Base-by-base conservation (phyloP, 2,797 vertebrate genomes). In the Cyclura pinguis region DNA sequence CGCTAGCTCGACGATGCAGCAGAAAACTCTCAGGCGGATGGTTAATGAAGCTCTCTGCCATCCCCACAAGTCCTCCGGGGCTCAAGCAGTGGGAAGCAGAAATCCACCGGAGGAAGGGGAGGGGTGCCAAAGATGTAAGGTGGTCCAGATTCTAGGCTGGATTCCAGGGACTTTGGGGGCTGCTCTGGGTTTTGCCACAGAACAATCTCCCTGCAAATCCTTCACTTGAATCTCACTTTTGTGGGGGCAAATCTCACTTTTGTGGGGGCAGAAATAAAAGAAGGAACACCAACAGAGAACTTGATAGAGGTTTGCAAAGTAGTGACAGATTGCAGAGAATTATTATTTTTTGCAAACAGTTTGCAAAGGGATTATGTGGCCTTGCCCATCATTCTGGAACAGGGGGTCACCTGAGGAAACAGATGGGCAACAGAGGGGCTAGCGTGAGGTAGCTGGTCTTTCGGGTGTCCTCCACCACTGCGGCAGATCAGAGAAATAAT, bases 21-120 rank as follows among this genome's bases (percentile, higher is more conserved):
- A 69, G 27, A 69, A 69, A 29, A 8, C 52, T 52, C n/a, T 0
- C 1, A 24, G 64, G 42, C 27, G 3, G 47, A 0, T 0, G 69
- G 73, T 64, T 69, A 73, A 0, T 1, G 87, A 27, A 57, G 22
- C 0, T 4, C 4, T 14, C 35, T 3, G 59, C 47, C 13, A 13
- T 0, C 80, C 57, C 10, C 38, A 22, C n/a, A 1, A 3, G 2
- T 90, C 72, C 38, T 59, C 62, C 81, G 13, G 1, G 62, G 29
- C 35, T 50, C 47, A 0, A 0, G 67, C 69, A 1, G 6, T 16
- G 27, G 50, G 50, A 74, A 86, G 69, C 20, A 32, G n/a, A 42
- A 62, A 29, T 29, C 27, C 24, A 57, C 1, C 50, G 42, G 50
- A 5, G 42, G 2, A 1, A 12, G 35, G 18, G 87, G 2, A 4